Evolutionary conservation across 2,113 vertebrate species (phyloP), one percentile per base, ranked within the genome.

Genomic region (Oryzias celebensis): DNA sequence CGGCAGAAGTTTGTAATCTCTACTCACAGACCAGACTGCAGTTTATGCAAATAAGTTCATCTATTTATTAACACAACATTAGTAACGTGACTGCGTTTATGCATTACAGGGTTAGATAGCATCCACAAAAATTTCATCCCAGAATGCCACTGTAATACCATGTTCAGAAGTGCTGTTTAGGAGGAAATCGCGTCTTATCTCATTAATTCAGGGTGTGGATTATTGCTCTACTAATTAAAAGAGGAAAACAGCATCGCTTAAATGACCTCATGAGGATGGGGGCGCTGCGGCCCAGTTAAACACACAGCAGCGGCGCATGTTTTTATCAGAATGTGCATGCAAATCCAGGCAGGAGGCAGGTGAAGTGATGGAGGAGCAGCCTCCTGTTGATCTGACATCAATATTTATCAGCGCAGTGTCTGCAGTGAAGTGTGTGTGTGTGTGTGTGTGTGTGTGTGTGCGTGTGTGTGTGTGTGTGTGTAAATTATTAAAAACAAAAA

Each of bases 221-320:
- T 88, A 88, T 60, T 73, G 78, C 62, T 61, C 47, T 7, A 74
- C 75, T 86, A 88, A 90, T 88, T 86, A 84, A 87, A 90, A 84
- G 78, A 73, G 31, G 61, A 64, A 58, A 84, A 68, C 57, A 47
- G 61, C 45, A 75, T 82, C 44, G 58, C 52, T 75, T 65, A 66
- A 83, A 83, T 78, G 74, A 76, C 77, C 75, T 74, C 56, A 60
- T 43, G 47, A 73, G 65, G 53, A 62, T 49, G 59, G 56, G 2
- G 17, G 62, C 41, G 14, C 49, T 15, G 57, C 8, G 8, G 22
- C 53, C 13, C 46, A 71, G 64, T 73, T 62, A 73, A 81, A 81
- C 57, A 82, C 15, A 28, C 52, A 4, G 36, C 31, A 10, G 57
- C 5, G 7, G 20, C 1, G 41, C 16, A n/a, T 66, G 57, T 36